Percentiles rank a stretch among this genome's conserved stretches.
These are phyloP conservation scores for Micropoecilia bifurca DNA, from an alignment of 2,797 vertebrate species.

Conservation along the genomic window DNA sequence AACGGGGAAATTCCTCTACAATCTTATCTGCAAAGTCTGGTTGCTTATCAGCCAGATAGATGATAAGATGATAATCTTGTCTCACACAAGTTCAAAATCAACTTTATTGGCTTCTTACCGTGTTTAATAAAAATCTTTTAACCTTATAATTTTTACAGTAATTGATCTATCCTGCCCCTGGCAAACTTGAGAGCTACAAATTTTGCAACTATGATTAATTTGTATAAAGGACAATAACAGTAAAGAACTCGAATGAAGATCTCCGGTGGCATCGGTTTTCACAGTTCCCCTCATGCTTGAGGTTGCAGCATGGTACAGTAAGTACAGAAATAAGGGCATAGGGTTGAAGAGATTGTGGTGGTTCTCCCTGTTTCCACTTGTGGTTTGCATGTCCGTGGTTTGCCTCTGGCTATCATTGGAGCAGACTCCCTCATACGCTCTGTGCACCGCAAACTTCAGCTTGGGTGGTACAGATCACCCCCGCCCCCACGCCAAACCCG, in stretches of 20 bases:
- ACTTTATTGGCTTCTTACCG: neutral
- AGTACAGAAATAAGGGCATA: slow-evolving; percentile 72
- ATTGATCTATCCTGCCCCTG: neutral
- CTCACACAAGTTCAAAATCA: slow-evolving; percentile 19
- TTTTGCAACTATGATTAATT: slow-evolving; percentile 32
- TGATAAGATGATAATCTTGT: neutral
- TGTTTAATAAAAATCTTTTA: neutral
- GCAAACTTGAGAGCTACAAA: slow-evolving; percentile 13
- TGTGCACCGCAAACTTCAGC: slow-evolving; percentile 59
- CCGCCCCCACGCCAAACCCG: slow-evolving; percentile 26
- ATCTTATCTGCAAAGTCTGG: neutral
- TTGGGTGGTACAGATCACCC: slow-evolving; percentile 59
- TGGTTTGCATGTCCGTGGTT: slow-evolving; percentile 72
- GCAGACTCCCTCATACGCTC: slow-evolving; percentile 54
- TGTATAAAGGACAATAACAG: slow-evolving; percentile 35
- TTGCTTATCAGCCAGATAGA: neutral
- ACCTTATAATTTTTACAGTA: neutral
- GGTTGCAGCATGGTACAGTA: slow-evolving; percentile 63
- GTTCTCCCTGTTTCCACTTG: slow-evolving; percentile 80
- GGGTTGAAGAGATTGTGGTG: slow-evolving; percentile 59
- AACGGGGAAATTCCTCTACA: neutral
- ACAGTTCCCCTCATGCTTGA: slow-evolving; percentile 74
- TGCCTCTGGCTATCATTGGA: slow-evolving; percentile 57
- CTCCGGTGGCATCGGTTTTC: slow-evolving; percentile 49
- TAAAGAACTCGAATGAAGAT: slow-evolving; percentile 58